A percentile compares a stretch with the other conserved stretches of the same genome.
phyloP scores from a whole-genome alignment of 2,113 vertebrate genomes.

The Sterrhoptilus dennistouni region DNA sequence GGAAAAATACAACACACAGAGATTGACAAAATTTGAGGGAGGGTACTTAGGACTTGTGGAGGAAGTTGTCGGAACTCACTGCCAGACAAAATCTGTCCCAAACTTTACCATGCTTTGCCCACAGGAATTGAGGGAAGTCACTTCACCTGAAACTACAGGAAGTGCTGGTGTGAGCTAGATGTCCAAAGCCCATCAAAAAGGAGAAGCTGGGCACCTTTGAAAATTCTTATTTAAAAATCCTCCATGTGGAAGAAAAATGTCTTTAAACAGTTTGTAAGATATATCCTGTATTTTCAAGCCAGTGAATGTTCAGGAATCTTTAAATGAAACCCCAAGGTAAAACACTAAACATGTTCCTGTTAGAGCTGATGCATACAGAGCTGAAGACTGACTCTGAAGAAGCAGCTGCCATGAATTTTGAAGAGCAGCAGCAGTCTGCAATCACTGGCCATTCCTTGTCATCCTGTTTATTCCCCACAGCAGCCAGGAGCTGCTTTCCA shows the following conservation, averaged over 20 bases:
- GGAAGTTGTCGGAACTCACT: not conserved
- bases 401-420: not conserved
- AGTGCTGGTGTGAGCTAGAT: not conserved
- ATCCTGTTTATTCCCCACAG: not conserved
- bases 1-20: not conserved
- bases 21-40: not conserved
- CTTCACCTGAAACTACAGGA: not conserved
- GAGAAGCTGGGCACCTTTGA: not conserved
- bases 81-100: not conserved
- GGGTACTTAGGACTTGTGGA: not conserved
- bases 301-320: not conserved
- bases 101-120: not conserved
- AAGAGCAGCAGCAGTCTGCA: not conserved
- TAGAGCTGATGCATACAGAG: not conserved
- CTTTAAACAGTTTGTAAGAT: not conserved
- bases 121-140: not conserved
- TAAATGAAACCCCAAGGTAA: not conserved
- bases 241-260: not conserved
- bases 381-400: not conserved
- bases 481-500: not conserved
- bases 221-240: not conserved
- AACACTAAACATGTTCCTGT: not conserved
- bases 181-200: not conserved
- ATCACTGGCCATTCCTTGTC: accelerated
- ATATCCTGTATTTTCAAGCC: not conserved